A percentile compares a stretch with the other conserved stretches of the same genome.
Conservation (phyloP, 2,113 vertebrate genomes). For the Dasyprocta punctata region DNA sequence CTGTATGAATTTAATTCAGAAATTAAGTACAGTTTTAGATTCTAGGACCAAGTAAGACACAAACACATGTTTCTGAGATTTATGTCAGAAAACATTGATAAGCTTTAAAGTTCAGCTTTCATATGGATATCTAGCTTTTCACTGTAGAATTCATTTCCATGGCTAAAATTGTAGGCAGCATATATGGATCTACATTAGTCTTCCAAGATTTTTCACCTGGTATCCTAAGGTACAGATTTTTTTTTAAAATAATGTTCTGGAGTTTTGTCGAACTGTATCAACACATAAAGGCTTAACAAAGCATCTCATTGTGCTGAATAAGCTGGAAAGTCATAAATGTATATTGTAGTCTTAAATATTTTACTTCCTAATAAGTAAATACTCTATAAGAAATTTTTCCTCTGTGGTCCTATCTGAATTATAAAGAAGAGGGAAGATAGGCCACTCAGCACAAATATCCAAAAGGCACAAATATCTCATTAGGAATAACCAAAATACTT, state of each 20-base stretch:
- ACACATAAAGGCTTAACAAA: not conserved
- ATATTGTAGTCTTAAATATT: conserved; percentile 57
- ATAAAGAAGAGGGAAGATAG: conserved; percentile 14
- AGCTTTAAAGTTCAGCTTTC: conserved; percentile 20
- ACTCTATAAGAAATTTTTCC: conserved; percentile 10
- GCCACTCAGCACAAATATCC: conserved; percentile 29
- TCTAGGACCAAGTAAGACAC: not conserved
- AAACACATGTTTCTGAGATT: not conserved
- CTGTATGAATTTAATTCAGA: not conserved
- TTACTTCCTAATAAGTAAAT: conserved; percentile 51
- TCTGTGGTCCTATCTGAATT: not conserved
- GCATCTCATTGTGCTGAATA: not conserved
- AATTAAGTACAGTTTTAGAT: not conserved
- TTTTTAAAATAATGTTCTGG: conserved; percentile 22
- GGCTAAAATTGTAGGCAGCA: not conserved
- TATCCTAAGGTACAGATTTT: not conserved
- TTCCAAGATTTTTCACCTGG: not conserved
- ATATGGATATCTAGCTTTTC: not conserved
- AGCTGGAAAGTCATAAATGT: conserved; percentile 39
- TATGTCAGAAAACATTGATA: conserved; percentile 6
- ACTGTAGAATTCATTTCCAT: not conserved
- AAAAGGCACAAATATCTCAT: conserved; percentile 25
- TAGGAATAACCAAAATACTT: conserved; percentile 29
- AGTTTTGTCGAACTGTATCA: conserved; percentile 35
- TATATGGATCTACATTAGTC: not conserved